These are phyloP conservation scores for Drosophila elegans DNA, from an alignment of 1,140 invertebrate species.

Conservation along the genomic window DNA sequence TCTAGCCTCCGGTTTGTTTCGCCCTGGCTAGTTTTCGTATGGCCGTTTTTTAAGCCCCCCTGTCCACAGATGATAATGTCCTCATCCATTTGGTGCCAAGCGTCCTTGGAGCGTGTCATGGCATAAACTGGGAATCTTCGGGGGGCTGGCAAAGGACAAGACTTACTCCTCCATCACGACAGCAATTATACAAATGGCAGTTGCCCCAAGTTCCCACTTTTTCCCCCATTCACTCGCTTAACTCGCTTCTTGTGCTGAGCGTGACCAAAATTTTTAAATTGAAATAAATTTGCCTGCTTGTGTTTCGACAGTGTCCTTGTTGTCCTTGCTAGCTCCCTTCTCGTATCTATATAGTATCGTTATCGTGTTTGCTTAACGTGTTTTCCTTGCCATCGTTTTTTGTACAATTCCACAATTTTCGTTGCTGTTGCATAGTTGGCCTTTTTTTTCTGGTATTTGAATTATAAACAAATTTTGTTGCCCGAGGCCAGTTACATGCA, in stretches of 20 bases:
- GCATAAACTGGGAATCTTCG: constrained; percentile 59
- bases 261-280: constrained; percentile 83
- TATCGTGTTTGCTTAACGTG: constrained; percentile 82
- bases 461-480: constrained; percentile 79
- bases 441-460: constrained; percentile 57
- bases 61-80: constrained; percentile 65
- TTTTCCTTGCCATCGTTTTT: constrained; percentile 67
- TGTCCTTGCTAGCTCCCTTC: constrained; percentile 60
- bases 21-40: constrained; percentile 34
- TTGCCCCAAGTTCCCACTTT: constrained; percentile 5
- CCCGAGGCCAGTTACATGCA: constrained; percentile 56
- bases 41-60: constrained; percentile 26
- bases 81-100: constrained; percentile 50
- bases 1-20: constrained; percentile 24
- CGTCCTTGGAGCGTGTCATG: constrained; percentile 75
- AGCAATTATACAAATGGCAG: constrained; percentile 79
- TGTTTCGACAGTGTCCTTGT: constrained; percentile 52
- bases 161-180: constrained; percentile 52
- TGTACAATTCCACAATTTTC: constrained; percentile 40
- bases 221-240: constrained; percentile 35
- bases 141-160: constrained; percentile 5
- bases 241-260: constrained; percentile 73
- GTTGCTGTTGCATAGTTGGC: constrained; percentile 22
- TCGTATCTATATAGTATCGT: constrained; percentile 75
- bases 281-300: constrained; percentile 74